Conservation (phyloP, 2,797 vertebrate species). For the Sebastes dallii region DNA sequence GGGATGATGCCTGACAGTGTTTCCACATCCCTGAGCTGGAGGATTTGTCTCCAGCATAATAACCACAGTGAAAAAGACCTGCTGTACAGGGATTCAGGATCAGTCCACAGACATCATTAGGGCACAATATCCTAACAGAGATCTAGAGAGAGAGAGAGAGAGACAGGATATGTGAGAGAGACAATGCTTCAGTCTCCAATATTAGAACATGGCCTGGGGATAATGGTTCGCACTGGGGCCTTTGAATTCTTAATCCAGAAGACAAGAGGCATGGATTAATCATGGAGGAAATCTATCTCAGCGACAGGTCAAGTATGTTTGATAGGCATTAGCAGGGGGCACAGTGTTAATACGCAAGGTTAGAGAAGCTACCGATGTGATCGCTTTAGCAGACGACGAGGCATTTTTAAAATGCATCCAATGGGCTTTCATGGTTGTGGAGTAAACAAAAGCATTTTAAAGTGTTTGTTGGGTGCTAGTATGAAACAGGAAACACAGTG, state of each 20-base stretch:
- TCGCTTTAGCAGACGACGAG: not conserved
- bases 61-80: not conserved
- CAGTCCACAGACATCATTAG: slow-evolving; percentile 15
- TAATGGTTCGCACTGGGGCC: slow-evolving; percentile 47
- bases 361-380: slow-evolving; percentile 26
- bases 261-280: slow-evolving; percentile 71
- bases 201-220: slow-evolving; percentile 65
- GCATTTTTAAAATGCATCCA: not conserved
- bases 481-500: not conserved
- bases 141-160: not conserved
- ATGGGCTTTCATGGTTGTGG: not conserved
- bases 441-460: not conserved
- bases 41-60: slow-evolving; percentile 7
- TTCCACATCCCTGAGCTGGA: not conserved
- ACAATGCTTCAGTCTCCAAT: slow-evolving; percentile 49
- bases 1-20: not conserved
- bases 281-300: slow-evolving; percentile 59
- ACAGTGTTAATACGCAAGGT: slow-evolving; percentile 51
- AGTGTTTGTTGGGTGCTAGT: not conserved
- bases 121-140: not conserved
- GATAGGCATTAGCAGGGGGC: slow-evolving; percentile 58
- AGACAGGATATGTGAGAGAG: slow-evolving; percentile 6
- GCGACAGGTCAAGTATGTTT: slow-evolving; percentile 65
- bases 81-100: not conserved
- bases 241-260: slow-evolving; percentile 72